These are phyloP conservation scores for Drosophila neotestacea DNA, from an alignment of 2,888 invertebrate genomes.

Conservation along the genomic window DNA sequence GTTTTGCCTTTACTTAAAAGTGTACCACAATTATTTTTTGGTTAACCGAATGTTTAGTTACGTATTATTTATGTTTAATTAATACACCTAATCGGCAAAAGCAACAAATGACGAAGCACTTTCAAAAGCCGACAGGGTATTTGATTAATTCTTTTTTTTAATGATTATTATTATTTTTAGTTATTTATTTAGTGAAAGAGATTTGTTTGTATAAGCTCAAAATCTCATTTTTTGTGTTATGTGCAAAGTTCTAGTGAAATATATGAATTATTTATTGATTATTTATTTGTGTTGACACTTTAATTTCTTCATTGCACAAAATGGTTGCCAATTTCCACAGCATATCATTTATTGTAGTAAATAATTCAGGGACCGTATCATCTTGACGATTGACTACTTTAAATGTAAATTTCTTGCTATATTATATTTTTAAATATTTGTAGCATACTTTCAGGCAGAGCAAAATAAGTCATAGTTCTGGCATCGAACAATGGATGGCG, in stretches of 20 bases:
- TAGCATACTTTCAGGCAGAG: conserved; percentile 10
- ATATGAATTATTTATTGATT: conserved; percentile 72
- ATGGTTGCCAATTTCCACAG: not conserved
- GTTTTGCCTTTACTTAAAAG: conserved; percentile 18
- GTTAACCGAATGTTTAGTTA: conserved; percentile 56
- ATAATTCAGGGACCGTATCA: too few species aligned
- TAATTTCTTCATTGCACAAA: not conserved
- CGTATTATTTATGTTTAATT: conserved; percentile 43
- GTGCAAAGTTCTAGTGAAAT: conserved; percentile 59
- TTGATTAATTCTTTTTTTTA: conserved; percentile 22
- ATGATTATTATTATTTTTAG: conserved; percentile 38
- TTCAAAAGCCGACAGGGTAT: conserved; percentile 21
- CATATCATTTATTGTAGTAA: too few species aligned
- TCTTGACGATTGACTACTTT: too few species aligned
- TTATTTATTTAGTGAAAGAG: conserved; percentile 67
- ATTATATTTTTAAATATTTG: not conserved
- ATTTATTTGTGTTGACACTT: conserved; percentile 2
- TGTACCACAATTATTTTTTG: conserved; percentile 14
- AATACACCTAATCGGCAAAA: conserved; percentile 41
- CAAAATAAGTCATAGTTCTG: not conserved
- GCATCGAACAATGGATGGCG: too few species aligned
- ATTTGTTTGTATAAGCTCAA: conserved; percentile 41
- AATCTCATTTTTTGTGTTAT: conserved; percentile 49
- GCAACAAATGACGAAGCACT: conserved; percentile 21
- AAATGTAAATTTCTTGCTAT: too few species aligned